Evolutionary conservation across 1,140 invertebrate species (phyloP).

Genomic region (Caenorhabditis tropicalis): DNA sequence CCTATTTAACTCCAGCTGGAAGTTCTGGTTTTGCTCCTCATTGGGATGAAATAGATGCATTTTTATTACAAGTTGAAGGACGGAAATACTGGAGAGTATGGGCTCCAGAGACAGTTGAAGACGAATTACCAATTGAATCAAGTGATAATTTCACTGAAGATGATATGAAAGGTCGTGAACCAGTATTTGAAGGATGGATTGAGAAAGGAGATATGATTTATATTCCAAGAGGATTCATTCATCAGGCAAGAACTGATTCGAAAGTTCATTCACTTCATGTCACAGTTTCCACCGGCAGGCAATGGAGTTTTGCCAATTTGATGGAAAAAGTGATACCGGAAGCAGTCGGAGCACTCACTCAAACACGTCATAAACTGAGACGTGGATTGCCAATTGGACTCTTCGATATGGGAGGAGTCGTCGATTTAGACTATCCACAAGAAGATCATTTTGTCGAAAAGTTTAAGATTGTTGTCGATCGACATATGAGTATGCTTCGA

Average conservation of each 20-base stretch:
- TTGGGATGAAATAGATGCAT: conserved; percentile 98
- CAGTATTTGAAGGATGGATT: conserved; percentile 83
- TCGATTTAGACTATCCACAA: conserved; percentile 49
- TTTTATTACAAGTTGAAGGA: conserved; percentile 93
- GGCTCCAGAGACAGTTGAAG: conserved; percentile 62
- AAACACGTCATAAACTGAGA: conserved; percentile 53
- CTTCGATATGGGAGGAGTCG: conserved; percentile 60
- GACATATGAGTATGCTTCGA: conserved; percentile 46
- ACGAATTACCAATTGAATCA: conserved; percentile 61
- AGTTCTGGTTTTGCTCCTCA: conserved; percentile 97
- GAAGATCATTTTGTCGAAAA: conserved; percentile 54
- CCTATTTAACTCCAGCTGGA: conserved; percentile 91
- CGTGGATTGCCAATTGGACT: conserved; percentile 48
- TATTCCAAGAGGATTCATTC: conserved; percentile 87
- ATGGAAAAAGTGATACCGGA: conserved; percentile 89
- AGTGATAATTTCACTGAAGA: conserved; percentile 80
- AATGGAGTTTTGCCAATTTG: conserved; percentile 91
- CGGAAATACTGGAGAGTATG: conserved; percentile 93
- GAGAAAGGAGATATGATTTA: conserved; percentile 89
- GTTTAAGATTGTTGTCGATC: conserved; percentile 45
- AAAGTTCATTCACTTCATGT: conserved; percentile 90
- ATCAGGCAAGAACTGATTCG: conserved; percentile 83
- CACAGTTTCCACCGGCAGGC: conserved; percentile 90
- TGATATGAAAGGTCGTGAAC: conserved; percentile 79
- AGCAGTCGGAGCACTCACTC: conserved; percentile 73